Base-by-base conservation (phyloP, 2,113 vertebrate genomes). In the Micronisus gabar region DNA sequence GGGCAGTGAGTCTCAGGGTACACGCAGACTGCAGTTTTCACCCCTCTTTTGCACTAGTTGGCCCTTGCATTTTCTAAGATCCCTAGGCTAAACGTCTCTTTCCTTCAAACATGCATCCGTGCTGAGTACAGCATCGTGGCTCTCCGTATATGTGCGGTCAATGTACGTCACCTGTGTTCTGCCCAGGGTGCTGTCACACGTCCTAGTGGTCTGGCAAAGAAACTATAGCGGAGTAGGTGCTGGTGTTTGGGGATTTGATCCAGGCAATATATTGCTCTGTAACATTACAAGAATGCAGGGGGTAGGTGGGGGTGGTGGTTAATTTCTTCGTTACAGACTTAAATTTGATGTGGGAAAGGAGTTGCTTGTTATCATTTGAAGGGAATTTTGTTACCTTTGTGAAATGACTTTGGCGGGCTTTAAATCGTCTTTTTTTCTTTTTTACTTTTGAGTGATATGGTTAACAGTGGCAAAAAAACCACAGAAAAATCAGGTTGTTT, bases 41-140 rank as follows among this genome's bases (percentile, higher is more conserved):
- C 29, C 43, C 23, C 25, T 15, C 32, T 88, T 80, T 80, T 14
- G 26, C 27, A 75, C 27, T 32, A 55, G 21, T 23, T 88, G 73
- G 3, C 27, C 45, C 10, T 47, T 62, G 38, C 13, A 26, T 73
- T 92, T 91, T 81, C 25, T 47, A 32, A 93, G 48, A n/a, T n/a
- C 13, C 5, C 27, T 27, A 11, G 34, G 23, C 19, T 61, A 74
- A 70, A 74, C 10, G 19, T 53, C 30, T 47, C 26, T 12, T 87
- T 94, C 26, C 41, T 81, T 79, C 15, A 73, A 73, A 75, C 5
- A 2, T 8, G 8, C 21, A 47, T 34, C 38, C 26, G 10, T 1
- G 0, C 2, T 2, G 30, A 48, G 18, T 52, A 25, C 9, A 36
- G 21, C 1, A 2, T 10, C 0, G 0, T 75, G 40, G 14, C 16